Evolutionary conservation across 2,888 invertebrate genomes (phyloP), one percentile per base, ranked within the genome.

Genomic region (Drosophila rellima): DNA sequence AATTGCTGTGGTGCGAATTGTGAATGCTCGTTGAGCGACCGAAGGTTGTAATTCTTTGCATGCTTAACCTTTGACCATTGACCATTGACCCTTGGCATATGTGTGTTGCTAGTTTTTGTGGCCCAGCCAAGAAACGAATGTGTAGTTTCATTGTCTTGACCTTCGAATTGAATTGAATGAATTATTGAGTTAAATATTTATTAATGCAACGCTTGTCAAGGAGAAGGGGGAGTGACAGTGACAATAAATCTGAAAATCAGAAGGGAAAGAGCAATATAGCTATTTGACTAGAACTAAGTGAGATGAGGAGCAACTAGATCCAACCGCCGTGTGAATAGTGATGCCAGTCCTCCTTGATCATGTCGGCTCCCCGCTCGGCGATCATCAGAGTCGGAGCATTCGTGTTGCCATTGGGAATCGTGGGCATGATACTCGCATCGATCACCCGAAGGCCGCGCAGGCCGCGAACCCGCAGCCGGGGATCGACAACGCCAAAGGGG

Each of bases 311-410:
- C n/a, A 23, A 44, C 11, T 40, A 44, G 7, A 35, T 50, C 88
- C 85, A 85, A 1, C 85, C 85, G 0, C 88, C 88, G 5, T 88
- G 42, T 2, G 60, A 44, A 56, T 87, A 89, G 31, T 82, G 87
- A 0, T 68, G 74, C 95, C 96, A 96, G 75, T 96, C 95, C 89
- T 95, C 94, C 89, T 96, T 96, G 76, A 97, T 96, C 94, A 97
- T 95, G 84, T 97, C 96, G 0, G 96, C 94, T 1, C 95, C 96
- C 85, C 96, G 96, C 89, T 97, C 97, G 0, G 95, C 97, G 44
- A 97, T 95, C 97, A 97, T 97, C 45, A 97, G 95, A 1, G 94
- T 94, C 0, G 97, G 96, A 0, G 96, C 96, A 84, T 97, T 97
- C 0, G 96, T 97, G 88, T 97, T 97, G 0, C 97, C 97, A 33